A percentile compares a stretch with the other conserved stretches of the same genome.
phyloP scores from a whole-genome alignment of 2,888 invertebrate species.

The Argynnis bischoffii region DNA sequence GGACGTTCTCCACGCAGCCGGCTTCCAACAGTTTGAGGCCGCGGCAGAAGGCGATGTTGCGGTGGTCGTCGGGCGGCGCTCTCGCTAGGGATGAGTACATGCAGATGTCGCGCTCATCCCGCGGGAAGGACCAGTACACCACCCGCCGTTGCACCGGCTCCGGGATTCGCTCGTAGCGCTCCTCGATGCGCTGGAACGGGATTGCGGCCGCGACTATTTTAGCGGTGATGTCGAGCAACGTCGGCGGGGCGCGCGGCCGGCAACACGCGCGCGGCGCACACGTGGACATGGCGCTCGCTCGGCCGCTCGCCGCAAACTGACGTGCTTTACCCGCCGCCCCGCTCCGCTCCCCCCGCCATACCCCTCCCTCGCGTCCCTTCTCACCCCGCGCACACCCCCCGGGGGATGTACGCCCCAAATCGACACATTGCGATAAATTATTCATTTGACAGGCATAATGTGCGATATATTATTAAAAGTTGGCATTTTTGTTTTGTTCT shows the following conservation, averaged over 20 bases:
- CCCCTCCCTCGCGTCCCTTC: constrained; percentile 34
- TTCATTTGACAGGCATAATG: constrained; percentile 81
- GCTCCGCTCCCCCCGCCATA: constrained; percentile 44
- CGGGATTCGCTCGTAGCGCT: constrained; percentile 92
- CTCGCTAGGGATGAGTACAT: constrained; percentile 92
- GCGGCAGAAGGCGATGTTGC: constrained; percentile 92
- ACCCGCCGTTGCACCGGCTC: constrained; percentile 94
- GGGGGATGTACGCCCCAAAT: constrained; percentile 75
- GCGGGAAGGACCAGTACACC: constrained; percentile 94
- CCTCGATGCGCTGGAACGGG: constrained; percentile 93
- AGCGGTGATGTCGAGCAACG: constrained; percentile 91
- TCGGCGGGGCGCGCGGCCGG: constrained; percentile 85
- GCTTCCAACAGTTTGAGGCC: constrained; percentile 92
- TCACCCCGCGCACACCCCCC: constrained; percentile 48
- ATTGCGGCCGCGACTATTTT: constrained; percentile 92
- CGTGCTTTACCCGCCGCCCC: constrained; percentile 53
- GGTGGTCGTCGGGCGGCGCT: constrained; percentile 85
- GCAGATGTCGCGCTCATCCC: constrained; percentile 93
- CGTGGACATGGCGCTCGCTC: constrained; percentile 79
- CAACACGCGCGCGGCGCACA: constrained; percentile 80
- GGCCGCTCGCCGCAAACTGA: constrained; percentile 80
- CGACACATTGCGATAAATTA: constrained; percentile 79
- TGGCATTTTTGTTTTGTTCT: constrained; percentile 75
- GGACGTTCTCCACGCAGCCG: constrained; percentile 91
- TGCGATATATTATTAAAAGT: constrained; percentile 82